Evolutionary conservation across 2,888 invertebrate species (phyloP).

Genomic region (Scrobipalpa atriplicella): DNA sequence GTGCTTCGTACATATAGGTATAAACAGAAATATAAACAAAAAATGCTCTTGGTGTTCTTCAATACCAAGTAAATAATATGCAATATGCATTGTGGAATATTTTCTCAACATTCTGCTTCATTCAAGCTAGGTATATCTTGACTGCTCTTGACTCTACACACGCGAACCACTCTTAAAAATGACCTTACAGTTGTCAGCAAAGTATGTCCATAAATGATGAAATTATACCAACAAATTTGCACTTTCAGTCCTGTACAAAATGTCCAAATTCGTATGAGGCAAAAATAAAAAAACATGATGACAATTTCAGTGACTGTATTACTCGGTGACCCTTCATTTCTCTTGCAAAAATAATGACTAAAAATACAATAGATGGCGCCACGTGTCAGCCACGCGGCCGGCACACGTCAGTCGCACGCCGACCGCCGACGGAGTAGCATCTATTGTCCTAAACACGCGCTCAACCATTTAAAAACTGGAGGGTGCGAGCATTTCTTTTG

Average conservation of each 20-base stretch:
- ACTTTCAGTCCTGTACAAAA: not conserved
- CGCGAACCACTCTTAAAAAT: constrained; percentile 6
- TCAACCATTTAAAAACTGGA: constrained; percentile 48
- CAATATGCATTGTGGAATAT: not conserved
- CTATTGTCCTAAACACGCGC: constrained; percentile 57
- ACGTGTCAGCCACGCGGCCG: constrained; percentile 55
- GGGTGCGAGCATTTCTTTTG: constrained; percentile 46
- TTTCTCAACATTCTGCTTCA: not conserved
- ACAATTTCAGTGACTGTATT: not conserved
- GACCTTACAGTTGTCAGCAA: not conserved
- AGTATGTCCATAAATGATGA: not conserved
- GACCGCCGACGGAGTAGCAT: constrained; percentile 53
- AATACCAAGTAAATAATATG: no score
- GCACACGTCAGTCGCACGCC: constrained; percentile 63
- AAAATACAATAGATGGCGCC: constrained; percentile 65
- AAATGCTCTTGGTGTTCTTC: no score
- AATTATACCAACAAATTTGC: not conserved
- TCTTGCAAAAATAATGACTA: constrained; percentile 54
- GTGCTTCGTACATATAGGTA: not conserved
- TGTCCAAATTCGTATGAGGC: not conserved
- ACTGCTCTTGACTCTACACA: constrained; percentile 22
- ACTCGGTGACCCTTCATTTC: not conserved
- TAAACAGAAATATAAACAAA: no score
- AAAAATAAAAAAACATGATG: not conserved
- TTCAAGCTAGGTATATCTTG: not conserved